These are phyloP conservation scores for Brienomyrus brachyistius DNA, from an alignment of 2,113 vertebrate species.

Conservation along the genomic window DNA sequence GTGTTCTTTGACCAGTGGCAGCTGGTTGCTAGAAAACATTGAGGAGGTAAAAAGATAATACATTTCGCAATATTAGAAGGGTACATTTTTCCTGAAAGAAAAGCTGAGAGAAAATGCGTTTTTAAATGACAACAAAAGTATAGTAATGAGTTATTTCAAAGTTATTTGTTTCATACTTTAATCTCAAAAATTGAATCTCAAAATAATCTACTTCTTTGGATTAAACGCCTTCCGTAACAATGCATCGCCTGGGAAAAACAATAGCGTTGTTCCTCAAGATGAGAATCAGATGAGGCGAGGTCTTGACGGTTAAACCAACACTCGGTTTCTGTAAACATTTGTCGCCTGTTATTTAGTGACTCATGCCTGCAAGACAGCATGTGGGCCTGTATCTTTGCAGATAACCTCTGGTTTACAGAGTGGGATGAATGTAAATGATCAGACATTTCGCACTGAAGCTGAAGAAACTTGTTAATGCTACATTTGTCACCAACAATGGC, in stretches of 20 bases:
- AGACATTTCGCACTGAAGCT: slow-evolving; percentile 19
- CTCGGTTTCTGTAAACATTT: not conserved
- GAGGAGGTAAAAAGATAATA: not conserved
- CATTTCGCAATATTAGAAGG: not conserved
- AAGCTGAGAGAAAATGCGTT: not conserved
- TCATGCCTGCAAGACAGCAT: not conserved
- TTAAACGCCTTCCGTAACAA: not conserved
- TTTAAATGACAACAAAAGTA: not conserved
- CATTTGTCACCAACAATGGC: slow-evolving; percentile 46
- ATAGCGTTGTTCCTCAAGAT: not conserved
- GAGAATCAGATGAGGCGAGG: not conserved
- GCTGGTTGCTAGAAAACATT: not conserved
- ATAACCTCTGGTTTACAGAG: slow-evolving; percentile 2
- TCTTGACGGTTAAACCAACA: not conserved
- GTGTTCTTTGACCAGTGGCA: not conserved
- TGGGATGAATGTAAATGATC: slow-evolving; percentile 23
- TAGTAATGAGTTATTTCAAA: not conserved
- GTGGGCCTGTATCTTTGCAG: not conserved
- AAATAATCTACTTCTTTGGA: not conserved
- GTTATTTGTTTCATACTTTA: not conserved
- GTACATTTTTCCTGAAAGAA: not conserved
- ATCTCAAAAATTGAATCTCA: not conserved
- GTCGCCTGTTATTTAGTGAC: not conserved
- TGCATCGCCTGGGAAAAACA: not conserved
- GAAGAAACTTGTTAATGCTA: slow-evolving; percentile 43